phyloP scores from a whole-genome alignment of 2,797 vertebrate species.

The Eremophila alpestris region DNA sequence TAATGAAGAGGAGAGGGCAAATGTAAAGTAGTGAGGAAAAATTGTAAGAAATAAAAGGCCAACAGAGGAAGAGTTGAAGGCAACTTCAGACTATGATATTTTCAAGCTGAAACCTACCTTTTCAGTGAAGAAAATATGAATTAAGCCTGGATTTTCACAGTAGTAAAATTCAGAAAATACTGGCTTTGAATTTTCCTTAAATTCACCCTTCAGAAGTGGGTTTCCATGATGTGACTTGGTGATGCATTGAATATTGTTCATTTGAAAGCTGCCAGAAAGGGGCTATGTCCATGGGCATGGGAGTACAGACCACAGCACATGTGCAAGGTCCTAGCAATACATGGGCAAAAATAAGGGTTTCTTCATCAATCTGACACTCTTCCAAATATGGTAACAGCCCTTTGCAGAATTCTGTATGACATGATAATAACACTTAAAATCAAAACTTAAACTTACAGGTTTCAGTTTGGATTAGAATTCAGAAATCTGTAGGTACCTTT shows the following conservation, averaged over 20 bases:
- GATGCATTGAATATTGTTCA: background rate
- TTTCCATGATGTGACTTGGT: background rate
- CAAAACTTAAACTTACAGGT: background rate
- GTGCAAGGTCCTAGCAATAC: background rate
- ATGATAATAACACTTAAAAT: background rate
- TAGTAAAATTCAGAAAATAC: background rate
- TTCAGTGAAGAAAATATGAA: background rate
- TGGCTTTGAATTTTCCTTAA: background rate
- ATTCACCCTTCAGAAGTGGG: background rate
- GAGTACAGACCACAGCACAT: background rate
- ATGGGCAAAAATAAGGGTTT: background rate
- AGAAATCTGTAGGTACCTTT: background rate
- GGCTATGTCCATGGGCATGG: background rate
- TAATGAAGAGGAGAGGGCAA: background rate
- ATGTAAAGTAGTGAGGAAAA: background rate
- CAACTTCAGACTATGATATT: background rate
- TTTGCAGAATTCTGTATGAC: background rate
- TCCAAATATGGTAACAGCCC: background rate
- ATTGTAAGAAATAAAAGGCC: background rate
- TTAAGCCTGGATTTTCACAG: background rate
- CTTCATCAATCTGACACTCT: background rate
- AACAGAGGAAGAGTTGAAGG: background rate
- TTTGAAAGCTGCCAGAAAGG: background rate
- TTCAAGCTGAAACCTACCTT: background rate
- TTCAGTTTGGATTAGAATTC: background rate